Evolutionary conservation across 2,888 invertebrate genomes (phyloP).

Genomic region (Drosophila peninsularis): DNA sequence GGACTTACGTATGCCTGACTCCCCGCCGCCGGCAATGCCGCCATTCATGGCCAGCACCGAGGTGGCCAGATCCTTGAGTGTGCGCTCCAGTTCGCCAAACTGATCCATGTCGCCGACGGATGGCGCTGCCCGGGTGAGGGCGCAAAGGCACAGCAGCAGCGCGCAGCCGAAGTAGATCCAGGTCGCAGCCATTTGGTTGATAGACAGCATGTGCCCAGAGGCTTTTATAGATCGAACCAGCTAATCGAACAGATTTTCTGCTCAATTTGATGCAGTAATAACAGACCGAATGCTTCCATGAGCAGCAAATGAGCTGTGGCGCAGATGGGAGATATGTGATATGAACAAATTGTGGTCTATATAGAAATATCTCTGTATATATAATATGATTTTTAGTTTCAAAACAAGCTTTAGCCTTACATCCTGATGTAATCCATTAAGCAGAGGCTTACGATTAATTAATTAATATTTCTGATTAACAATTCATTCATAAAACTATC

Average conservation of each 20-base stretch:
- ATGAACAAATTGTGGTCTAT: not conserved
- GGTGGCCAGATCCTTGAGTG: conserved; percentile 62
- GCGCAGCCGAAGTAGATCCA: conserved; percentile 16
- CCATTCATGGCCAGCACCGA: conserved; percentile 59
- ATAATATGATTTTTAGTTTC: too few species aligned
- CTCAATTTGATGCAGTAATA: conserved; percentile 50
- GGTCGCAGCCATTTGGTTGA: conserved; percentile 38
- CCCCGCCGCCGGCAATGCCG: not conserved
- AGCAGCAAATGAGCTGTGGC: conserved; percentile 51
- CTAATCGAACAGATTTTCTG: conserved; percentile 31
- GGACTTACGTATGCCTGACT: conserved; percentile 10
- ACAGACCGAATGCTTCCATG: conserved; percentile 28
- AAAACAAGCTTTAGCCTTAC: too few species aligned
- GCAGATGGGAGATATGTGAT: not conserved
- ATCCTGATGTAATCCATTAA: too few species aligned
- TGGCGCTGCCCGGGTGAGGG: conserved; percentile 52
- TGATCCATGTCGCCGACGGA: conserved; percentile 39
- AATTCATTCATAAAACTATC: not conserved
- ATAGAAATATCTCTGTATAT: not conserved
- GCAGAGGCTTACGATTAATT: too few species aligned
- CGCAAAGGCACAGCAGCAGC: conserved; percentile 27
- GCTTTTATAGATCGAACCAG: conserved; percentile 28
- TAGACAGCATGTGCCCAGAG: not conserved
- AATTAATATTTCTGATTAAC: too few species aligned
- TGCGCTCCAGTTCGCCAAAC: conserved; percentile 58